phyloP scores from a whole-genome alignment of 2,888 invertebrate genomes.

The Agrilus biguttatus region DNA sequence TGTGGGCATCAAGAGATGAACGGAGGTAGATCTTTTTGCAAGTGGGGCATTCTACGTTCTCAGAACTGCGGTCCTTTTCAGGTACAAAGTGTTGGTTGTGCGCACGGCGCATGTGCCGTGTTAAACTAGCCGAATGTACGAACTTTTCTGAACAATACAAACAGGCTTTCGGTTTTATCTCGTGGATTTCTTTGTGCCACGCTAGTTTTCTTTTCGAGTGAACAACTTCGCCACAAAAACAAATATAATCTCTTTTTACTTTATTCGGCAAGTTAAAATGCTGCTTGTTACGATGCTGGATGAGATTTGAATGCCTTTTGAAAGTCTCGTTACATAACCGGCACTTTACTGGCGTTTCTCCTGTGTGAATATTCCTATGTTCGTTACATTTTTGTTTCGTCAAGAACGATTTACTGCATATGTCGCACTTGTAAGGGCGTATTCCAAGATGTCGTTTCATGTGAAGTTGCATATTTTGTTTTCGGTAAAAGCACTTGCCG shows the following conservation, averaged over 20 bases:
- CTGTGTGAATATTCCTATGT: conserved; percentile 72
- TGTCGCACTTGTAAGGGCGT: conserved; percentile 51
- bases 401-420: conserved; percentile 70
- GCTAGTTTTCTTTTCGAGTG: conserved; percentile 70
- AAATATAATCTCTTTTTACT: conserved; percentile 34
- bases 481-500: conserved; percentile 52
- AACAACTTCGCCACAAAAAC: conserved; percentile 60
- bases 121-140: conserved; percentile 68
- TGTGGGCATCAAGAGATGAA: conserved; percentile 64
- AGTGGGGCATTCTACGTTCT: conserved; percentile 64
- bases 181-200: conserved; percentile 80
- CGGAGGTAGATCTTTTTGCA: conserved; percentile 66
- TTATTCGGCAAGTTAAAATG: conserved; percentile 60
- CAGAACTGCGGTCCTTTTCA: conserved; percentile 41
- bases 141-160: conserved; percentile 76
- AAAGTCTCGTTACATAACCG: conserved; percentile 67
- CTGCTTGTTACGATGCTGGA: conserved; percentile 67
- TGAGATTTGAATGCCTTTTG: conserved; percentile 69
- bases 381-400: conserved; percentile 70
- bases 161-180: conserved; percentile 68
- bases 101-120: conserved; percentile 66
- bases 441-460: conserved; percentile 68
- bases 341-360: conserved; percentile 67
- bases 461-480: conserved; percentile 59
- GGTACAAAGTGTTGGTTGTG: conserved; percentile 66